Conservation (phyloP, 2,113 vertebrate genomes). For the Corynorhinus townsendii region DNA sequence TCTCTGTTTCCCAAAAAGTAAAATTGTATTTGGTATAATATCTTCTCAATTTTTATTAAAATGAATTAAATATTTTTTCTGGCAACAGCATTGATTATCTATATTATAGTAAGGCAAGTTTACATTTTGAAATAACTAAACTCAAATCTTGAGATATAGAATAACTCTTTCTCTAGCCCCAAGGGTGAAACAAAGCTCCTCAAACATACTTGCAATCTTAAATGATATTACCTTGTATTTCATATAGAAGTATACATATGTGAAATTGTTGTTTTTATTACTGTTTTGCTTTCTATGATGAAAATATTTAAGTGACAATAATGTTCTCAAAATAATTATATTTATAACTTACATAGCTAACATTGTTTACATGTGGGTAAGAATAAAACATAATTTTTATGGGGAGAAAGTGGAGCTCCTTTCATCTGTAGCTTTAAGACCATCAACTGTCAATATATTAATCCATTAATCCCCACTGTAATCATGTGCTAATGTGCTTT, state of each 20-base stretch:
- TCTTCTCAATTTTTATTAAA: slow-evolving; percentile 75
- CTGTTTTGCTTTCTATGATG: slow-evolving; percentile 49
- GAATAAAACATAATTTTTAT: slow-evolving; percentile 68
- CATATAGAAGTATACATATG: slow-evolving; percentile 65
- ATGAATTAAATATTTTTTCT: slow-evolving; percentile 70
- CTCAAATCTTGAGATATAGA: background rate
- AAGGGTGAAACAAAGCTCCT: slow-evolving; percentile 56
- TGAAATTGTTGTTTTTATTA: slow-evolving; percentile 6
- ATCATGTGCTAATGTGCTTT: slow-evolving; percentile 57
- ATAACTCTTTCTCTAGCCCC: slow-evolving; percentile 53
- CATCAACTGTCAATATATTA: slow-evolving; percentile 63
- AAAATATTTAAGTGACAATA: slow-evolving; percentile 32
- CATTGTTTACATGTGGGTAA: slow-evolving; percentile 26
- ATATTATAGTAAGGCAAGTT: background rate
- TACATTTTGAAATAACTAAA: slow-evolving; percentile 32
- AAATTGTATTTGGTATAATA: slow-evolving; percentile 71
- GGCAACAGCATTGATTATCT: slow-evolving; percentile 50
- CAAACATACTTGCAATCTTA: slow-evolving; percentile 58
- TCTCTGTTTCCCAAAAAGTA: slow-evolving; percentile 74
- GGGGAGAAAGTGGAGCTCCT: slow-evolving; percentile 57
- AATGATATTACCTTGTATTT: slow-evolving; percentile 63
- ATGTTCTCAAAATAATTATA: slow-evolving; percentile 50
- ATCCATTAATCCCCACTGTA: slow-evolving; percentile 72
- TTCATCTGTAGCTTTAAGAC: slow-evolving; percentile 48
- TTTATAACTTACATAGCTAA: slow-evolving; percentile 29